Evolutionary conservation across 2,113 vertebrate species (phyloP), one percentile per base, ranked within the genome.

Genomic region (Odobenus rosmarus): DNA sequence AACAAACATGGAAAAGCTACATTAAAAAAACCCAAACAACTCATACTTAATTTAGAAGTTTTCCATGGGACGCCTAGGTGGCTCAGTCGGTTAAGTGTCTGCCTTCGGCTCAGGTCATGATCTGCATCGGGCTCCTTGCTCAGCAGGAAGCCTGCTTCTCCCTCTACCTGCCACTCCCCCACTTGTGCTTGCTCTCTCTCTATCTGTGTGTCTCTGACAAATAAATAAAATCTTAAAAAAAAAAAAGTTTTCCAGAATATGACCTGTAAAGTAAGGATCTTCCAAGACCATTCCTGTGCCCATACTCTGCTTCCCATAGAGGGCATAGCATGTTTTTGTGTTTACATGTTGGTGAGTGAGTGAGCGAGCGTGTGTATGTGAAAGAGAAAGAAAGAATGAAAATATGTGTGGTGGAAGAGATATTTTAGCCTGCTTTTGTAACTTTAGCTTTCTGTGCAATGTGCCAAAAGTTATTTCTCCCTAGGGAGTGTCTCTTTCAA

Each of bases 391-490:
- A 82, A 33, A 88, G 55, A 97, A 91, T 96, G 79, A 95, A 93
- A 74, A 97, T 86, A 80, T 95, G 67, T 95, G 83, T 53, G 93
- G 98, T 97, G 98, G 98, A 98, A 97, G 96, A 98, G 98, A 98
- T 96, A 97, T 98, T 98, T 98, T 97, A 98, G 98, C 98, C 96
- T 97, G 98, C 80, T 98, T 98, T 98, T 98, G 98, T 98, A 98
- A 98, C 98, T 98, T 97, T 94, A 98, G 98, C 97, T 98, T 98
- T 98, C 97, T 98, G 87, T 98, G 96, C 93, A 98, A 97, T 97
- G 98, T 98, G 98, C 98, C 98, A 98, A 98, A 99, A 98, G 98
- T 98, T 98, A 98, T 98, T 99, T 98, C 97, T 99, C 98, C 98
- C 98, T 93, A 95, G 98, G 97, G 98, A 98, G 97, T 97, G 98